phyloP scores from a whole-genome alignment of 2,113 vertebrate species.

The Felis catus region F.catus_Fca126_mat1.0 CM031416.1:11903501-11904000 shows the following conservation, averaged over 20 bases:
- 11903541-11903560: too few species aligned
- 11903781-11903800: accelerated
- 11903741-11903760: neutral
- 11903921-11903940: neutral
- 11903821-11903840: neutral
- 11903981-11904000: neutral
- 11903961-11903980: neutral
- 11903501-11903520: too few species aligned
- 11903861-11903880: neutral
- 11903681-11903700: neutral
- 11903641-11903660: neutral
- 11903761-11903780: neutral
- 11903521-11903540: neutral
- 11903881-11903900: neutral
- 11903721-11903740: neutral
- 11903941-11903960: neutral
- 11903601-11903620: neutral
- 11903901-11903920: neutral
- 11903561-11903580: neutral
- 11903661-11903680: neutral
- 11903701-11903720: neutral
- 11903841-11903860: neutral
- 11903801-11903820: neutral
- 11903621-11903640: neutral
- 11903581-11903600: neutral